Evolutionary conservation across 2,888 invertebrate species (phyloP), one percentile per base, ranked within the genome.

Genomic region (Lasioglossum lativentre): DNA sequence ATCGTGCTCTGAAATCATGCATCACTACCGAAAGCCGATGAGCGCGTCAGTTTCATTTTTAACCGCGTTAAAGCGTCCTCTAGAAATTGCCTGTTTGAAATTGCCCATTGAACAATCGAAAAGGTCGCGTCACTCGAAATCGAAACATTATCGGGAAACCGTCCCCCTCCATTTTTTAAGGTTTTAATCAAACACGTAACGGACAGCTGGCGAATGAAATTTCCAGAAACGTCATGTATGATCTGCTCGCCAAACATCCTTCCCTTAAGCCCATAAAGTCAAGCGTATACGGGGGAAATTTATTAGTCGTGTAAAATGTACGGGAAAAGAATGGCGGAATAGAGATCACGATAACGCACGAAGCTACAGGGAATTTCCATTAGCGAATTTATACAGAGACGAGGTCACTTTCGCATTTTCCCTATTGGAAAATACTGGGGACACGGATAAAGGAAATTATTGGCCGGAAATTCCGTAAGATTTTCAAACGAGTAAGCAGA

Each of bases 281-380:
- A 30, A 27, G 59, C 56, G 42, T 42, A 27, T n/a, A 23, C 63
- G 42, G 30, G 19, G 30, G 59, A 70, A 70, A 63, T 75, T 75
- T 75, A 75, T 75, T 63, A 75, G 59, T 63, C 42, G 42, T 42
- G 59, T 42, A 42, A 75, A 75, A 59, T 40, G 10, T 5, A 14
- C n/a, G 38, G 34, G 45, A 27, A 77, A 68, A 77, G 27, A 63
- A 42, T 42, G 30, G n/a, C 19, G 38, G 40, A 40, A 77, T n/a
- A 63, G 75, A 75, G 75, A 63, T 76, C 66, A n/a, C 66, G 75
- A 66, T 75, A 75, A 75, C 75, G 42, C 75, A 59, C 75, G 75
- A 75, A 45, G 76, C 45, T 77, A 77, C 76, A 56, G 68, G 66
- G 76, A 66, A 68, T 77, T 77, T 77, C 70, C 70, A 70, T 70